Conservation (phyloP, 2,888 invertebrate genomes). For the Geophilus truncorum region DNA sequence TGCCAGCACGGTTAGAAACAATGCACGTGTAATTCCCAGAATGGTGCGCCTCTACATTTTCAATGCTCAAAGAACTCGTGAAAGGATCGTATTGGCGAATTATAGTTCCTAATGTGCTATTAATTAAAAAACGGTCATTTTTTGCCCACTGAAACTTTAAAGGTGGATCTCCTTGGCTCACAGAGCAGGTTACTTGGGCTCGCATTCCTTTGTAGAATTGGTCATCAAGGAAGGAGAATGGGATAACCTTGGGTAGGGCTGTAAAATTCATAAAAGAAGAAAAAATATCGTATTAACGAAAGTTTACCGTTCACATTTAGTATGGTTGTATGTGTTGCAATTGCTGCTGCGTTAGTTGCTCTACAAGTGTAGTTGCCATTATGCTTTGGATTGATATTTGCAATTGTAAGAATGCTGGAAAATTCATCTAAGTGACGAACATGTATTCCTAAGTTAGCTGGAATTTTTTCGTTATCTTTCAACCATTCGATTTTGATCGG, state of each 20-base stretch:
- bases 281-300: neutral
- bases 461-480: slow-evolving; percentile 66
- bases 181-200: slow-evolving; percentile 15
- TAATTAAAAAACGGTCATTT: neutral
- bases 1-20: slow-evolving; percentile 8
- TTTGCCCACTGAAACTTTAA: slow-evolving; percentile 28
- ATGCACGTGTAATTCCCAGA: slow-evolving; percentile 30
- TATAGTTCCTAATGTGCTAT: neutral
- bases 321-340: slow-evolving; percentile 20
- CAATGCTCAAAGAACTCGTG: slow-evolving; percentile 28
- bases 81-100: neutral
- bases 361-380: slow-evolving; percentile 35
- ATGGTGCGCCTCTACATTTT: slow-evolving; percentile 3
- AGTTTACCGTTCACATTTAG: slow-evolving; percentile 34
- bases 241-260: slow-evolving; percentile 46
- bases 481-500: slow-evolving; percentile 74
- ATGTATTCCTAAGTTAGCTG: slow-evolving; percentile 5
- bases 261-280: slow-evolving; percentile 52
- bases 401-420: slow-evolving; percentile 57
- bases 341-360: slow-evolving; percentile 31
- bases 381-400: slow-evolving; percentile 50
- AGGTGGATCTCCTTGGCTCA: slow-evolving; percentile 31
- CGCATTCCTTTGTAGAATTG: slow-evolving; percentile 28
- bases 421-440: slow-evolving; percentile 33
- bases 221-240: slow-evolving; percentile 30